Percentiles rank a stretch among this genome's conserved stretches.
phyloP scores from a whole-genome alignment of 2,113 vertebrate genomes.

The Pica pica region DNA sequence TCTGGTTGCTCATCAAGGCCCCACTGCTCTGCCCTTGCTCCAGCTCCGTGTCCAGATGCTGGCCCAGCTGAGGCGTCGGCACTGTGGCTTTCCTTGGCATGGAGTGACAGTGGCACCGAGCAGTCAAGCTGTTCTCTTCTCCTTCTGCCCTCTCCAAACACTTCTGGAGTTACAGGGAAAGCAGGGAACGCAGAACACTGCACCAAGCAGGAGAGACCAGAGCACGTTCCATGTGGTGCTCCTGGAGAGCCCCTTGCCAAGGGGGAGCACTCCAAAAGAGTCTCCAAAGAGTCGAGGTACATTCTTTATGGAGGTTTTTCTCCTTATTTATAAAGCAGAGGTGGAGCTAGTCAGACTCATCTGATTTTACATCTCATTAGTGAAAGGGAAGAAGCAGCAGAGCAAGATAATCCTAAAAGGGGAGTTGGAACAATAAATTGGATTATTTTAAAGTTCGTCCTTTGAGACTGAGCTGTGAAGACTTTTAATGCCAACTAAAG shows the following conservation, averaged over 20 bases:
- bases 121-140: not conserved
- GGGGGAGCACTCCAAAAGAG: not conserved
- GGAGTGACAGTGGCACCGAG: not conserved
- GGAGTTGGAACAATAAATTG: not conserved
- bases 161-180: accelerated
- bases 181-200: not conserved
- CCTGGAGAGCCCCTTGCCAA: not conserved
- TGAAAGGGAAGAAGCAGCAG: not conserved
- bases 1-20: not conserved
- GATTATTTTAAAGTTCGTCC: not conserved
- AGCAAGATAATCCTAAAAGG: not conserved
- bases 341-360: not conserved
- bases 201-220: not conserved
- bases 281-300: not conserved
- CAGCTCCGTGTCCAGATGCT: not conserved
- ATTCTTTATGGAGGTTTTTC: not conserved
- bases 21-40: not conserved
- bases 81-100: not conserved
- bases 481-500: not conserved
- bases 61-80: not conserved
- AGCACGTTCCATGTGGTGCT: not conserved
- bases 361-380: not conserved
- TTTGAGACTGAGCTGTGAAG: not conserved
- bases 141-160: not conserved
- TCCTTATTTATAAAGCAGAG: not conserved